Evolutionary conservation across 2,888 invertebrate species (phyloP), one percentile per base, ranked within the genome.

Genomic region (Pomacea canaliculata): DNA sequence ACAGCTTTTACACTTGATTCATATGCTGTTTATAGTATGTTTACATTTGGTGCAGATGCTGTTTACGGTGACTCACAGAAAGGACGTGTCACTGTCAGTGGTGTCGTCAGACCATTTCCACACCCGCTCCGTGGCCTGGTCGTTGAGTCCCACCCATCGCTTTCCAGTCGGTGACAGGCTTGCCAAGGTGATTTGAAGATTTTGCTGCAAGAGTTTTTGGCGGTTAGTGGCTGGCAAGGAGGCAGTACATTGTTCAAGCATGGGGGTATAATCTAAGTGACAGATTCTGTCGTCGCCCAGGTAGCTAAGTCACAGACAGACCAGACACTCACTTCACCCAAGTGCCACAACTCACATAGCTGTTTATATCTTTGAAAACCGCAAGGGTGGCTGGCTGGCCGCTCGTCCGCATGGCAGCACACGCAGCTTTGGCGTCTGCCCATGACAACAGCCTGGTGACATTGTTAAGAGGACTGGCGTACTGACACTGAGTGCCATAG

Each of bases 61-160:
- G 51, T 16, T 56, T 10, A 56, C 51, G 7, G 19, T 51, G 27
- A 56, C 70, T 56, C 10, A 70, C 70, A 70, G 13, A 51, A 70
- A 59, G 27, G 70, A 60, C n/a, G 70, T 70, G 60, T 70, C 70
- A 8, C 56, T 9, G 37, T 37, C 70, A 19, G 10, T 12, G 23
- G 56, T 70, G 5, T 1, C 23, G 37, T 70, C 60, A 1, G 70
- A 18, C 70, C 70, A 70, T 59, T 8, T 16, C 70, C 70, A 70
- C 23, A 51, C 70, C 7, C 70, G 12, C 37, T 70, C 70, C 23
- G 70, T 70, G 59, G 23, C 9, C 23, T 51, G 70, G 60, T 70
- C 70, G 46, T 70, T 70, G 27, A 70, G 23, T 19, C 70, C 70
- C 60, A 70, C 70, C 70, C 70, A 70, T 18, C 70, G 23, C 70